Conservation (phyloP, 2,888 invertebrate genomes). For the Sinelater perroti region DNA sequence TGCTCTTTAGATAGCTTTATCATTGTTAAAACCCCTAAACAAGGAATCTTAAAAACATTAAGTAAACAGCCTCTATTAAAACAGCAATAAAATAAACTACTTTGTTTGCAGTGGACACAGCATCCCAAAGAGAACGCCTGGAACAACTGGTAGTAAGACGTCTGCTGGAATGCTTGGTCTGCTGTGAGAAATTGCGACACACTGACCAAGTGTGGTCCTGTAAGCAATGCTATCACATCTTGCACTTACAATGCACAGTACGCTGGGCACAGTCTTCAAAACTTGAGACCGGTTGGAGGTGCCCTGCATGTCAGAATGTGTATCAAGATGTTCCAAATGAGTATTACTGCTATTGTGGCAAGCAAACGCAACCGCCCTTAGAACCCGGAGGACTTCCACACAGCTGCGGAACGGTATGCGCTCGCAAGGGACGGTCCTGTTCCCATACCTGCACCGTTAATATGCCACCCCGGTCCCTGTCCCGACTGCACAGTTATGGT, state of each 20-base stretch:
- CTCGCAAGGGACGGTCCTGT: slow-evolving; percentile 65
- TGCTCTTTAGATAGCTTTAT: too few relatives aligned
- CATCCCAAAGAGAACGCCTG: slow-evolving; percentile 84
- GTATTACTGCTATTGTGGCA: slow-evolving; percentile 93
- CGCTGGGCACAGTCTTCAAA: slow-evolving; percentile 91
- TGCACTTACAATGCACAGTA: slow-evolving; percentile 89
- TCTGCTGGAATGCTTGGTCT: slow-evolving; percentile 91
- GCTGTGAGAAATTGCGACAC: slow-evolving; percentile 86
- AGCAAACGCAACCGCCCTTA: slow-evolving; percentile 76
- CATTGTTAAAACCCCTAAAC: too few relatives aligned
- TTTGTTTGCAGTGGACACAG: slow-evolving; percentile 61
- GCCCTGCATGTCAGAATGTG: slow-evolving; percentile 94
- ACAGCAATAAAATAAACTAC: too few relatives aligned
- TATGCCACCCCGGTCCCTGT: slow-evolving; percentile 96
- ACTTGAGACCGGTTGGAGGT: slow-evolving; percentile 86
- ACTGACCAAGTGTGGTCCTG: slow-evolving; percentile 91
- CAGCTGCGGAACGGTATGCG: slow-evolving; percentile 89
- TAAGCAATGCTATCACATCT: slow-evolving; percentile 87
- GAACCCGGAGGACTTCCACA: slow-evolving; percentile 85
- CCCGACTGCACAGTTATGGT: slow-evolving; percentile 86
- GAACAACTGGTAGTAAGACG: slow-evolving; percentile 84
- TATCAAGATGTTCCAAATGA: slow-evolving; percentile 76
- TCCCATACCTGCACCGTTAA: slow-evolving; percentile 76
- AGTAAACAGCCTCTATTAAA: too few relatives aligned
- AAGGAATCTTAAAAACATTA: too few relatives aligned